Evolutionary conservation across 2,113 vertebrate species (phyloP).

Genomic region (Nipponia nippon): DNA sequence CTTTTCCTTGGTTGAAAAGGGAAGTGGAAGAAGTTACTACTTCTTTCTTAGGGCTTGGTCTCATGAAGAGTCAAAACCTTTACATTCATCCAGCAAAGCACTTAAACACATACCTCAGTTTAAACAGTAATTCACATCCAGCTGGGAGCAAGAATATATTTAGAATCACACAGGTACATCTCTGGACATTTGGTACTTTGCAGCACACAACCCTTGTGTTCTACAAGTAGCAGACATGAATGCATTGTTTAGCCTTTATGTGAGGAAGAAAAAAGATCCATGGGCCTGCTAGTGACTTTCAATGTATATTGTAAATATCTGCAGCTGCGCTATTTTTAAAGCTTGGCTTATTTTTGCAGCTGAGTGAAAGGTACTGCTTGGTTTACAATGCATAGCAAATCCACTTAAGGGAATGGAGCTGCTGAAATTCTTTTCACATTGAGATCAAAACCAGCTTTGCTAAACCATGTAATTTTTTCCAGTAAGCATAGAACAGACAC

Average conservation of each 20-base stretch:
- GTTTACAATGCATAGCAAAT: slow-evolving; percentile 72
- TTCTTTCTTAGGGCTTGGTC: background rate
- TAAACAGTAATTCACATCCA: background rate
- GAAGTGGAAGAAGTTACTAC: background rate
- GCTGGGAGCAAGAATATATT: background rate
- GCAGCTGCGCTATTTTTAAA: slow-evolving; percentile 50
- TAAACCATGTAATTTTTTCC: slow-evolving; percentile 72
- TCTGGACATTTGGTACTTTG: background rate
- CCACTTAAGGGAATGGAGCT: slow-evolving; percentile 67
- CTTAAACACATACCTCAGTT: background rate
- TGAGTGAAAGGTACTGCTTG: slow-evolving; percentile 57
- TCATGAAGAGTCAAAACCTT: background rate
- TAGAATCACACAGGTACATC: background rate
- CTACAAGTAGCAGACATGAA: background rate
- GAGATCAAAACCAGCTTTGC: slow-evolving; percentile 67
- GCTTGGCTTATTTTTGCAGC: slow-evolving; percentile 45
- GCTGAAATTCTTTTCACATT: slow-evolving; percentile 62
- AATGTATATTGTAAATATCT: background rate
- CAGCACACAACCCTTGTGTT: background rate
- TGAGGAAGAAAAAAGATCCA: background rate
- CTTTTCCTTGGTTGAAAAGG: background rate
- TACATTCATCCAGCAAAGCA: background rate
- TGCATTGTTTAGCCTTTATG: background rate
- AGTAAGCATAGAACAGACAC: slow-evolving; percentile 43
- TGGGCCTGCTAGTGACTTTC: background rate